phyloP scores from a whole-genome alignment of 2,113 vertebrate species.

The Nicator chloris region DNA sequence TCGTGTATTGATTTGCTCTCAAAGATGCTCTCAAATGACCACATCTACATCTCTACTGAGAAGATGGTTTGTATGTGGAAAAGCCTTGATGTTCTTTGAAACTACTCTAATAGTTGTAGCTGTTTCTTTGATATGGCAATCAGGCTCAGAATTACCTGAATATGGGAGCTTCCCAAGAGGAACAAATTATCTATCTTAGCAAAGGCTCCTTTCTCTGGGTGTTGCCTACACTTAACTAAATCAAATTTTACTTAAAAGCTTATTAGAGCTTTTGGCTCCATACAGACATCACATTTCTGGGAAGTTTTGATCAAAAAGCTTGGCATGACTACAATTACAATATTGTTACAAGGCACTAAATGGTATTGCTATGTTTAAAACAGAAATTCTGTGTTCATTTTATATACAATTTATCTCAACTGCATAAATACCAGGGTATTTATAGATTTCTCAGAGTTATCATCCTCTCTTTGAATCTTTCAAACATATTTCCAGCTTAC shows the following conservation, averaged over 20 bases:
- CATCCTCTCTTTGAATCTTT: background rate
- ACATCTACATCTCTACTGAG: background rate
- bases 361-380: background rate
- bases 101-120: background rate
- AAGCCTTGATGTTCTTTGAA: background rate
- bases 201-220: background rate
- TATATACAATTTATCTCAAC: background rate
- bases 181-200: background rate
- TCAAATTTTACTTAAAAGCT: conserved; percentile 42
- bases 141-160: background rate
- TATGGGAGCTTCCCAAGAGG: conserved; percentile 9
- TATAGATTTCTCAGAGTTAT: background rate
- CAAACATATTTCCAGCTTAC: background rate
- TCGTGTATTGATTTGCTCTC: background rate
- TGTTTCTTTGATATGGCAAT: background rate
- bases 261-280: conserved; percentile 19
- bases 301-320: conserved; percentile 44
- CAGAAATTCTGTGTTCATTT: background rate
- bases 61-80: background rate
- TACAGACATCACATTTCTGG: conserved; percentile 24
- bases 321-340: conserved; percentile 41
- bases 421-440: background rate
- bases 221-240: conserved; percentile 21
- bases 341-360: conserved; percentile 22
- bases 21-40: background rate